Base-by-base conservation (phyloP, 2,888 invertebrate species). In the Ophion ellenae region DNA sequence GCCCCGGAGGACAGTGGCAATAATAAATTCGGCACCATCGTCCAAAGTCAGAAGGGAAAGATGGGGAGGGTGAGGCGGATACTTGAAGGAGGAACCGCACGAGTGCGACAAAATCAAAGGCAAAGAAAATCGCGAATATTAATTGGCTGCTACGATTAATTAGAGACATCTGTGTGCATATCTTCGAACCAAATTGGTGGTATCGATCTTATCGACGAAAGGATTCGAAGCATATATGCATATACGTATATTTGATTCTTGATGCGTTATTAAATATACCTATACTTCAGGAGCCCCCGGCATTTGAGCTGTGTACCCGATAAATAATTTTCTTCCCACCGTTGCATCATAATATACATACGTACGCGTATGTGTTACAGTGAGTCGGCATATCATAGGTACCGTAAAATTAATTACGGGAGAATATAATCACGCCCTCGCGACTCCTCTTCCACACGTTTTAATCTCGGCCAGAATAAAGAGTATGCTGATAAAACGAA, bases 201-300 rank as follows among this genome's bases (percentile, higher is more conserved):
- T 84, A 86, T 81, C 86, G 86, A 86, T 86, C 75, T 86, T 84
- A 86, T 86, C 86, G 74, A 79, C 79, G 28, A 57, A 79, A 59
- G 70, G 74, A 70, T 45, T 45, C 14, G 45, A 14, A 17, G n/a
- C 63, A 28, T 45, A 28, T 36, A 36, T 36, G 59, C n/a, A 20
- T 45, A 24, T n/a, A 53, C 7, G n/a, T 20, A 63, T 24, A 17
- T 28, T 45, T 47, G 2, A 45, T 40, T 47, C 32, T 64, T 28
- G 9, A 75, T 75, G 20, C 67, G 20, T 24, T n/a, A 40, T 78
- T 53, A 32, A 78, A 69, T 67, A 59, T 28, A 28, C 40, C 69
- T 45, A 28, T 53, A 40, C 70, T 45, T 40, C 45, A 59, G 20
- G 61, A 57, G 17, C 9, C 63, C 17, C 11, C 17, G 40, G 40